Evolutionary conservation across 2,797 vertebrate genomes (phyloP).

Genomic region (Urocyon cinereoargenteus): DNA sequence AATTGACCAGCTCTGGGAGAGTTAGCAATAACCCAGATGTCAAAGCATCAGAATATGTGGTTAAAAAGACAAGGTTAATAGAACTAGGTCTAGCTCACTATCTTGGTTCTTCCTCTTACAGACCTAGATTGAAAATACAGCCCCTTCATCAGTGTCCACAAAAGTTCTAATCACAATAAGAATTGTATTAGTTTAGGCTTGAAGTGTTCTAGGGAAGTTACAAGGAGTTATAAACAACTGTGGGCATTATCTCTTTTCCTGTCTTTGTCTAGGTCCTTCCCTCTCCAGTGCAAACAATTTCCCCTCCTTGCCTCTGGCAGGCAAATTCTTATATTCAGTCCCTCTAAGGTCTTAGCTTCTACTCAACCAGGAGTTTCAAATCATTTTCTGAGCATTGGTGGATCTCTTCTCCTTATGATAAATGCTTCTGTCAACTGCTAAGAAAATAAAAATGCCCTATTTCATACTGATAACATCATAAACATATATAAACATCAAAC

Average conservation of each 20-base stretch:
- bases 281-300: neutral
- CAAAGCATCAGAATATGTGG: neutral
- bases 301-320: neutral
- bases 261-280: neutral
- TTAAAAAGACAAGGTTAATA: neutral
- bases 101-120: neutral
- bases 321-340: neutral
- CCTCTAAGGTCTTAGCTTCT: neutral
- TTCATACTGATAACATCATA: slow-evolving; percentile 9
- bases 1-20: neutral
- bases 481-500: slow-evolving; percentile 17
- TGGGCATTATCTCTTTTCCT: neutral
- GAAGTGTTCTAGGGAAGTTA: neutral
- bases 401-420: neutral
- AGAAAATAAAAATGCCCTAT: slow-evolving; percentile 48
- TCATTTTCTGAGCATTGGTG: neutral
- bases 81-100: neutral
- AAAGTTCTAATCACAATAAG: neutral
- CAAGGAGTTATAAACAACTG: neutral
- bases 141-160: neutral
- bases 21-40: neutral
- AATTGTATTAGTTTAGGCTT: neutral
- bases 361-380: neutral
- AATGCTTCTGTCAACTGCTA: slow-evolving; percentile 12
- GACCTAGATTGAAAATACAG: neutral